Conservation (phyloP, 1,140 invertebrate genomes). For the Caenorhabditis latens region DNA sequence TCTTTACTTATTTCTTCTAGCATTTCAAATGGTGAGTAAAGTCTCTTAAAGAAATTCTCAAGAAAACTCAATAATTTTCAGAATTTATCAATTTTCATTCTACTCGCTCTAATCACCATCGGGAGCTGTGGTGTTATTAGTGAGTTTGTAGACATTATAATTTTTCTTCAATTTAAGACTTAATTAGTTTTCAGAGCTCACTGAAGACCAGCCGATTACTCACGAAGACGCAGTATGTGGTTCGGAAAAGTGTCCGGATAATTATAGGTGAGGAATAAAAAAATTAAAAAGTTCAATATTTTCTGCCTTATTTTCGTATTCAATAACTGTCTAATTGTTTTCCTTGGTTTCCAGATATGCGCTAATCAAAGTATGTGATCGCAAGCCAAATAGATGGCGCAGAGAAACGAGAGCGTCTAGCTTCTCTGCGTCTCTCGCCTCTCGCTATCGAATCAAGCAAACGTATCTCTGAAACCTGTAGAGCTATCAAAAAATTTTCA, state of each 20-base stretch:
- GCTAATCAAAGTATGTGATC: too few species aligned
- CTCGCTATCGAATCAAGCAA: too few species aligned
- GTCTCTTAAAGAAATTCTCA: neutral
- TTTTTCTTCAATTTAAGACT: neutral
- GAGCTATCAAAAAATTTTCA: too few species aligned
- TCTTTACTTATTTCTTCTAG: neutral
- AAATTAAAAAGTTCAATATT: too few species aligned
- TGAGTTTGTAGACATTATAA: neutral
- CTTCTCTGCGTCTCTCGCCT: too few species aligned
- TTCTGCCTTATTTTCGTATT: too few species aligned
- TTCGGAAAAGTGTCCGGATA: neutral
- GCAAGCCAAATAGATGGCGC: too few species aligned
- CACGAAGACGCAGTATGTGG: neutral
- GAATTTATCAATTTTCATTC: neutral
- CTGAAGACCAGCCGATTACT: slow-evolving; percentile 17
- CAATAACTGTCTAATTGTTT: too few species aligned
- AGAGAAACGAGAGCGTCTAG: too few species aligned
- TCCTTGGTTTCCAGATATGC: too few species aligned
- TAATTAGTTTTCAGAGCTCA: slow-evolving; percentile 3
- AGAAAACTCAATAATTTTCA: neutral
- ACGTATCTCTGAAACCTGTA: too few species aligned
- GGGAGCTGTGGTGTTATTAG: slow-evolving; percentile 16
- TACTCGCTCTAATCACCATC: neutral
- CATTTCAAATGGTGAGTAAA: slow-evolving; percentile 25
- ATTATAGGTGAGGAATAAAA: neutral